Evolutionary conservation across 2,888 invertebrate genomes (phyloP), one percentile per base, ranked within the genome.

Genomic region (Acronicta psi): DNA sequence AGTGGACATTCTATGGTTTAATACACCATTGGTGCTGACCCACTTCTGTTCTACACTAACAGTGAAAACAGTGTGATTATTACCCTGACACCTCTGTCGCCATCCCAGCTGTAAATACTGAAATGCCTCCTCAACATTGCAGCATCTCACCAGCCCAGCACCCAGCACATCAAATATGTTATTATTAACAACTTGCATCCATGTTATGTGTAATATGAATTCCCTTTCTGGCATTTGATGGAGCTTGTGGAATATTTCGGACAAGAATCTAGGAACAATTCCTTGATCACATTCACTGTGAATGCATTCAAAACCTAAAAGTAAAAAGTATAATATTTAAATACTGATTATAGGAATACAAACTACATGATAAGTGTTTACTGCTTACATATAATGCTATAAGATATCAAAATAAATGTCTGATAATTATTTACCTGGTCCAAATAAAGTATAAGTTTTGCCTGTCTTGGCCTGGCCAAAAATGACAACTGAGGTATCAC

Each of bases 41-140:
- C 96, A 96, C 73, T 96, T 96, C 79, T 97, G 97, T 80, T 97
- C 96, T 72, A 97, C 91, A 38, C 96, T 96, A 0, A 97, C 93
- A 2, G 96, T 97, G 70, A 97, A 96, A 0, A 97, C 94, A 7
- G 96, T 96, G 75, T 97, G 97, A 36, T 95, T 94, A 64, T 95
- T 95, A n/a, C 95, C 94, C 25, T 90, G 91, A 77, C 95, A 94
- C 55, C 88, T 83, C 60, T 93, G 91, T 62, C 96, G 94, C 90
- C 96, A 94, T 0, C 97, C 97, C 53, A 96, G 75, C 77, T 96
- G 96, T 49, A 97, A 88, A 83, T 96, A 95, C 75, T 96, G 96
- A 73, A 96, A 96, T 25, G 96, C 96, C 79, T 97, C 96, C 51
- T 95, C 95, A n/a, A 96, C 96, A 95, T 89, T 96, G 91, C 66